Conservation (phyloP, 2,888 invertebrate genomes). For the Spisula solida region DNA sequence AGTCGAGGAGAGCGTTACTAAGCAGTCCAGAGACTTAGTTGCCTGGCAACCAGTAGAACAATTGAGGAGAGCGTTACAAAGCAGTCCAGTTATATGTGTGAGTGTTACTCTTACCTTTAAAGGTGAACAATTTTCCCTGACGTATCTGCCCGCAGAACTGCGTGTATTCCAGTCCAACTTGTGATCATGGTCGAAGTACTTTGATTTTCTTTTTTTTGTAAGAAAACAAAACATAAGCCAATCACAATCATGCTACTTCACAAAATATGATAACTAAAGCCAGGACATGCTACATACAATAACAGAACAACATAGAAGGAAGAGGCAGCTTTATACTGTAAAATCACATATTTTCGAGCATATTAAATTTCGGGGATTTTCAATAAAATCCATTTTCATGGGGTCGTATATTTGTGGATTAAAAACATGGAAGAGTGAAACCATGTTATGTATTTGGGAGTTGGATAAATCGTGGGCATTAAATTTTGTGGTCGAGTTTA, state of each 20-base stretch:
- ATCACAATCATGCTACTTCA: constrained; percentile 70
- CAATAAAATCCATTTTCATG: no score
- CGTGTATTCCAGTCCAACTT: constrained; percentile 98
- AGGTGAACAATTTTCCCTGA: constrained; percentile 99
- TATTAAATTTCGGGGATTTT: no score
- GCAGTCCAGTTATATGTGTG: neutral
- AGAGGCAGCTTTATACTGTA: neutral
- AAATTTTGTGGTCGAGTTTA: no score
- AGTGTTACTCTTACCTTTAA: constrained; percentile 90
- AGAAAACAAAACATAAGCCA: constrained; percentile 67
- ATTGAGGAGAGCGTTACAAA: neutral
- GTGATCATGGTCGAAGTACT: constrained; percentile 98
- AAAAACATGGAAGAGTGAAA: no score
- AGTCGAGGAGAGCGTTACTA: neutral
- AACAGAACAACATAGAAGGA: neutral
- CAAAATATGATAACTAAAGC: constrained; percentile 45
- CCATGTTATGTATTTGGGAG: no score
- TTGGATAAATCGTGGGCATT: no score
- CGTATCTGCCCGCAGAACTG: constrained; percentile 98
- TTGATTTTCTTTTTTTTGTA: constrained; percentile 79
- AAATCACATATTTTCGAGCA: no score
- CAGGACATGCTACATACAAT: constrained; percentile 56
- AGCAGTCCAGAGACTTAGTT: neutral
- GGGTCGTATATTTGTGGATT: no score
- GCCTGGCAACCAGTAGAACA: neutral